A percentile compares a stretch with the other conserved stretches of the same genome.
Evolutionary conservation across 1,140 invertebrate genomes (phyloP).

Genomic region (Akabosia matsudoensis): DNA sequence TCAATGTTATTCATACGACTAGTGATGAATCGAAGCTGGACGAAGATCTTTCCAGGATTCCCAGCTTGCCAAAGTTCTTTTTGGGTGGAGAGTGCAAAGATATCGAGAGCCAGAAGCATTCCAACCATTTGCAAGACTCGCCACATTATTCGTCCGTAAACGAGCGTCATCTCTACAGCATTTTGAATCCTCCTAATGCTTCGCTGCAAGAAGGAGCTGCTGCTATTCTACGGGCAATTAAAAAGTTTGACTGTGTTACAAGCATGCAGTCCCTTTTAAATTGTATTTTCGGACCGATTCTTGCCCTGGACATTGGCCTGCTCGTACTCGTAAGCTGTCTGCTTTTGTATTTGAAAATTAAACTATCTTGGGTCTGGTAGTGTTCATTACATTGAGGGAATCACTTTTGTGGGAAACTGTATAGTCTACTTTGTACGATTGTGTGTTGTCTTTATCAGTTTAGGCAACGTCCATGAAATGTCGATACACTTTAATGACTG

Average conservation of each 20-base stretch:
- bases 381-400: not conserved
- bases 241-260: slow-evolving; percentile 26
- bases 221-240: slow-evolving; percentile 17
- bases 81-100: no score
- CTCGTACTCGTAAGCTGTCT: slow-evolving; percentile 6
- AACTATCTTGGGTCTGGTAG: not conserved
- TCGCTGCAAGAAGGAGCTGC: not conserved
- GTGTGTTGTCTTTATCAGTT: slow-evolving; percentile 36
- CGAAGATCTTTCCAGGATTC: not conserved
- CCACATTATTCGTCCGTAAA: not conserved
- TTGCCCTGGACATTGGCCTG: slow-evolving; percentile 32
- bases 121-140: no score
- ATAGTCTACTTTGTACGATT: slow-evolving; percentile 27
- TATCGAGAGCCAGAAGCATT: no score
- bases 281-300: slow-evolving; percentile 34
- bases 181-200: no score
- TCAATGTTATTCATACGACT: not conserved
- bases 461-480: slow-evolving; percentile 39
- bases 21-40: not conserved
- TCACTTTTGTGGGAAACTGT: slow-evolving; percentile 8
- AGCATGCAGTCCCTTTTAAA: slow-evolving; percentile 33
- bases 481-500: slow-evolving; percentile 28
- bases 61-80: not conserved
- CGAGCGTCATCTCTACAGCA: not conserved
- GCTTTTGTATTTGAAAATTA: slow-evolving; percentile 15